Conservation (phyloP, 2,888 invertebrate genomes). For the Phengaris alcon region DNA sequence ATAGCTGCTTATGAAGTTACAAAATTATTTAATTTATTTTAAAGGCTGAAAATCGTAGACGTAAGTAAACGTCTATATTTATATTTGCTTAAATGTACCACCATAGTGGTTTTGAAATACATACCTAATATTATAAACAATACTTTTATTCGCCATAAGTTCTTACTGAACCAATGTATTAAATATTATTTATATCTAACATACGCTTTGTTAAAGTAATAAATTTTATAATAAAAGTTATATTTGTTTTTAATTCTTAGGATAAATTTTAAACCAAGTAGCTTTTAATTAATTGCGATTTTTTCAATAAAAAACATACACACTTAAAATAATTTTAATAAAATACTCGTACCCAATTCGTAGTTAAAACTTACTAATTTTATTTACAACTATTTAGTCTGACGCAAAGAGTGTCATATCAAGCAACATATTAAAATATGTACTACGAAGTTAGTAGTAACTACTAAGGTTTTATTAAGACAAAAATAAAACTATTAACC, state of each 20-base stretch:
- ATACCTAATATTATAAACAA: background rate
- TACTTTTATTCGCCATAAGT: background rate
- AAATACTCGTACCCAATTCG: background rate
- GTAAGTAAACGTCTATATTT: background rate
- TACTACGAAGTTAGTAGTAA: background rate
- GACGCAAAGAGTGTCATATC: background rate
- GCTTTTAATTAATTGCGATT: background rate
- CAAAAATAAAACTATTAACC: slow-evolving; percentile 45
- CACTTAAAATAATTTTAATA: background rate
- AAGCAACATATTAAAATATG: background rate
- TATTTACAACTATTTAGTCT: background rate
- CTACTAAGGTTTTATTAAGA: background rate
- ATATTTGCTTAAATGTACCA: background rate
- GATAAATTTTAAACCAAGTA: background rate
- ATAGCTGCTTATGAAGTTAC: background rate
- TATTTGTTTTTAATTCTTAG: background rate
- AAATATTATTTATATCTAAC: slow-evolving; percentile 6
- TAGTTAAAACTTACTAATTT: background rate
- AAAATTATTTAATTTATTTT: slow-evolving; percentile 6
- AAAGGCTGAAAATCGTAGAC: slow-evolving; percentile 5
- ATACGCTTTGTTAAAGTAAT: slow-evolving; percentile 2
- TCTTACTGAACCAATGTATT: background rate
- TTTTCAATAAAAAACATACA: background rate
- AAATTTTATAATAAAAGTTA: slow-evolving; percentile 7
- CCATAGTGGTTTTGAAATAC: background rate